Evolutionary conservation across 1,140 invertebrate species (phyloP), one percentile per base, ranked within the genome.

Genomic region (Zaprionus lachaisei): DNA sequence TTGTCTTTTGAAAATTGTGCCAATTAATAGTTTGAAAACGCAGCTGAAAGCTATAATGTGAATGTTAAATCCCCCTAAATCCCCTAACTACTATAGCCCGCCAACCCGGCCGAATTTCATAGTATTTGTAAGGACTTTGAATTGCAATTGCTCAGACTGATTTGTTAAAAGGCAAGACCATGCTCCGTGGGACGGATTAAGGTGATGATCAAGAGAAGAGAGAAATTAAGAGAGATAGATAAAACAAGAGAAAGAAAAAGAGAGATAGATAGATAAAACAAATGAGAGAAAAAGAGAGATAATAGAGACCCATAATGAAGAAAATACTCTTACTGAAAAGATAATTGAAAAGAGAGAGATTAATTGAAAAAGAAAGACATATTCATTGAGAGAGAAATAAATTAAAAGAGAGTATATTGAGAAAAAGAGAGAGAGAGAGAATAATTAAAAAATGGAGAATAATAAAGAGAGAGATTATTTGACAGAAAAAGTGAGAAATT

Each of bases 121-220:
- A 62, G 64, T 62, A 68, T 72, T 80, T 44, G 72, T 70, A 81
- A 72, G 80, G 68, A 83, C 62, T 84, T 87, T 77, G 49, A 84
- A 84, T 84, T 90, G 81, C 77, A 89, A 85, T 89, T 90, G 79
- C 81, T 89, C 81, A 90, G 85, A 90, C 85, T 89, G 85, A 90
- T 89, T 89, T 90, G 81, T 74, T 77, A 34, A 55, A 69, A 65
- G 38, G 2, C 17, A 57, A 54, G 31, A 68, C 44, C 54, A 67
- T 67, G 20, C 7, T 28, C 65, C 66, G 47, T 69, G 28, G 11
- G 47, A 51, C 47, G 47, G 47, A 51, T 20, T 3, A 17, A 11
- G 47, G 12, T 12, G 38, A n/a, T 41, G 38, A 41, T 22, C 11
- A 51, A 44, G 41, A 17, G 41, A 44, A 7, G n/a, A 17, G 41